These are phyloP conservation scores for Eilema griseolum DNA, from an alignment of 2,888 invertebrate species.

Conservation along the genomic window DNA sequence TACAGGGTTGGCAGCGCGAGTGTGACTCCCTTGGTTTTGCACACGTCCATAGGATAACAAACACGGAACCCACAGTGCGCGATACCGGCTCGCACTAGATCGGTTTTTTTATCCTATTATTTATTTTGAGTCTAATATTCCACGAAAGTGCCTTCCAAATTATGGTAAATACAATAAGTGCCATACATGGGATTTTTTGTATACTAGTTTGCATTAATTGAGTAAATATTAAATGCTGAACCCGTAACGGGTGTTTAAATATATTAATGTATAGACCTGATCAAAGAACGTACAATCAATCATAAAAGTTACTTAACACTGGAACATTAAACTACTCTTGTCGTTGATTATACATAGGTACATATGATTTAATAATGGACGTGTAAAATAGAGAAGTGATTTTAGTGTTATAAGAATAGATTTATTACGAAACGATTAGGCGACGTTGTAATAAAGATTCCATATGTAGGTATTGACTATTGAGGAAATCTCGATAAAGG, in stretches of 20 bases:
- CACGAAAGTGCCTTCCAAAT: not conserved
- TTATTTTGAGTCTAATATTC: not conserved
- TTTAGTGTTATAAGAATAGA: too few species aligned
- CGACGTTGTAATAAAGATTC: too few species aligned
- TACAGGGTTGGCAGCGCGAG: too few species aligned
- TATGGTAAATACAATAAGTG: not conserved
- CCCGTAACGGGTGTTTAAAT: not conserved
- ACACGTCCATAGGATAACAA: too few species aligned
- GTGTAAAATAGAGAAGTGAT: too few species aligned
- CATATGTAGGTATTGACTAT: not conserved
- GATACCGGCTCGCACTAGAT: not conserved
- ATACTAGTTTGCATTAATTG: not conserved
- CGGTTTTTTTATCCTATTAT: not conserved
- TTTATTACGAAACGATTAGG: too few species aligned
- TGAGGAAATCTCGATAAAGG: not conserved
- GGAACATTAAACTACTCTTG: not conserved
- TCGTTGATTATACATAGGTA: too few species aligned
- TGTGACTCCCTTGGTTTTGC: too few species aligned
- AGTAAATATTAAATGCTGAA: conserved; percentile 6
- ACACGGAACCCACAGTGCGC: not conserved
- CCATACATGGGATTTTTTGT: not conserved
- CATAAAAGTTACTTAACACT: not conserved
- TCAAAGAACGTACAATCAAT: not conserved
- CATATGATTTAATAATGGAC: too few species aligned
- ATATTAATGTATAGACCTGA: not conserved